Conservation (phyloP, 2,113 vertebrate genomes). For the Notiomystis cincta region DNA sequence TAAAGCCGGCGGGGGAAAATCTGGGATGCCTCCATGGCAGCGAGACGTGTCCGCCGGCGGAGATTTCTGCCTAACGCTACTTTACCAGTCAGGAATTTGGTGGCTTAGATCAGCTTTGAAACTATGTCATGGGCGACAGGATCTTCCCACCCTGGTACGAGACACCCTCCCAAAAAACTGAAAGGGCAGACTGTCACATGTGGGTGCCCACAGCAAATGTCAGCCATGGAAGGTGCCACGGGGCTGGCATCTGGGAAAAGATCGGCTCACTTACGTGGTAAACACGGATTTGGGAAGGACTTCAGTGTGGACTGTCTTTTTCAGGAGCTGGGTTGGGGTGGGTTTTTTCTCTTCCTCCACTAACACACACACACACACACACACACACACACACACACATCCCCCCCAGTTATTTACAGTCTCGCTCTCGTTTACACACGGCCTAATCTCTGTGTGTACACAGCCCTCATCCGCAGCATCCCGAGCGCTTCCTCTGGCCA, state of each 20-base stretch:
- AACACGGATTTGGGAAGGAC: neutral
- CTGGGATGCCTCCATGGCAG: neutral
- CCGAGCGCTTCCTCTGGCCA: neutral
- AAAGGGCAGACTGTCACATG: rapidly evolving
- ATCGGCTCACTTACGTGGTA: neutral
- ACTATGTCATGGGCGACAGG: neutral
- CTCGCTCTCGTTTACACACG: neutral
- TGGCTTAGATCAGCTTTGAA: conserved; percentile 15
- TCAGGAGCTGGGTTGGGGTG: neutral
- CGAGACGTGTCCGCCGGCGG: rapidly evolving
- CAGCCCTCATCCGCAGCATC: neutral
- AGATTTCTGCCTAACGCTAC: neutral
- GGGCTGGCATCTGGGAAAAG: neutral
- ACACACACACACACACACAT: too few species aligned
- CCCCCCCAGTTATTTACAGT: neutral
- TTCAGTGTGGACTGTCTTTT: neutral
- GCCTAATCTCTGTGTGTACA: neutral
- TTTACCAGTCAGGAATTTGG: conserved; percentile 10
- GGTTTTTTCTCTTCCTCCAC: neutral
- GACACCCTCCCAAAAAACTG: neutral
- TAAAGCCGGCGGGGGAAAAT: neutral
- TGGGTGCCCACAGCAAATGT: neutral
- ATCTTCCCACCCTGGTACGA: neutral
- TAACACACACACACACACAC: too few species aligned
- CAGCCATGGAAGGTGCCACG: neutral